phyloP scores from a whole-genome alignment of 1,140 invertebrate species.

The Hycleus phaleratus region DNA sequence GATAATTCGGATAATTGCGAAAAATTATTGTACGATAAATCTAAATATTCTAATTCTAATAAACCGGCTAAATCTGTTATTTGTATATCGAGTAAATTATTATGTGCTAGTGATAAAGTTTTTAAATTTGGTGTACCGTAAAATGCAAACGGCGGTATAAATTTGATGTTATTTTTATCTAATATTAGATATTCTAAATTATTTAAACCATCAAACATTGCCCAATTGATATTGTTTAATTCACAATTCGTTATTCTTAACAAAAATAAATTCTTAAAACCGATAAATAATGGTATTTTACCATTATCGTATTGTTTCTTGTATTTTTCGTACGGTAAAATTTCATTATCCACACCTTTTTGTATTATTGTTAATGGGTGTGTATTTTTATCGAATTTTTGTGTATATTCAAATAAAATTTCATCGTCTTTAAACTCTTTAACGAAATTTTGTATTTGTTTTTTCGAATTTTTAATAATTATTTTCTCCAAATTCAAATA shows the following conservation, averaged over 20 bases:
- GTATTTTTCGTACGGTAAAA: conserved; percentile 57
- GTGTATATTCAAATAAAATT: conserved; percentile 34
- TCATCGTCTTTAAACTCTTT: conserved; percentile 32
- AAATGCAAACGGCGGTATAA: conserved; percentile 60
- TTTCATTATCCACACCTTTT: conserved; percentile 42
- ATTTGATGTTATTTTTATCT: conserved; percentile 54
- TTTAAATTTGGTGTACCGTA: conserved; percentile 56
- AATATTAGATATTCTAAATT: conserved; percentile 53
- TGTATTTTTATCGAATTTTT: conserved; percentile 29
- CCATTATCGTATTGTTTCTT: conserved; percentile 43
- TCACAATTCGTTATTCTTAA: conserved; percentile 52
- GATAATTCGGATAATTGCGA: conserved; percentile 60
- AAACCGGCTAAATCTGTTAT: conserved; percentile 59
- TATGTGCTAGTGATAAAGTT: conserved; percentile 54
- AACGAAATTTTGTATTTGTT: conserved; percentile 32
- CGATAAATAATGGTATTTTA: conserved; percentile 47
- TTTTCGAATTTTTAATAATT: conserved; percentile 36
- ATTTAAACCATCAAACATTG: conserved; percentile 58
- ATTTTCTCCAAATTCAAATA: conserved; percentile 44
- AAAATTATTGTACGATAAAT: conserved; percentile 57
- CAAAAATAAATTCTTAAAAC: conserved; percentile 48
- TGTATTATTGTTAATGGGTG: conserved; percentile 35
- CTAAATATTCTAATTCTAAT: conserved; percentile 53
- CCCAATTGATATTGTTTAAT: conserved; percentile 55
- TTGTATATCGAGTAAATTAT: conserved; percentile 54